Evolutionary conservation across 30 jellyfish, hydroid and myxozoan genomes (phyloP).

Genomic region (Haliclystus octoradiatus): DNA sequence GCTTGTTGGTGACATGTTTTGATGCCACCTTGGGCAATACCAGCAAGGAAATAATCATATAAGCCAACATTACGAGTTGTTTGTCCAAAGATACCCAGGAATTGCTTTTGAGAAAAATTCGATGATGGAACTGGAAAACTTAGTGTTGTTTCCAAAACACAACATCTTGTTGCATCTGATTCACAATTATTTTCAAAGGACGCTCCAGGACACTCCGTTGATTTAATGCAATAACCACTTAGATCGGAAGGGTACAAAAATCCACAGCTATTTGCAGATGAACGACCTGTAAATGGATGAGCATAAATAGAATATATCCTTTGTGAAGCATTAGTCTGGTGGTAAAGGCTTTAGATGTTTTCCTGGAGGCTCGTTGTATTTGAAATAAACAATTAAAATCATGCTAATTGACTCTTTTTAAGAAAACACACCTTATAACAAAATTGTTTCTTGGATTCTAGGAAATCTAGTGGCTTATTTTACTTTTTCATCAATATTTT

Average conservation of each 20-base stretch:
- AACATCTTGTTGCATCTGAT: background rate
- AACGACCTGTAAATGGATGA: background rate
- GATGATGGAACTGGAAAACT: background rate
- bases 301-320: too few relatives aligned
- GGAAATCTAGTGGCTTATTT: too few relatives aligned
- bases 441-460: too few relatives aligned
- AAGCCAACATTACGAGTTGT: slow-evolving; percentile 8
- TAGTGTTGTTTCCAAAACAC: background rate
- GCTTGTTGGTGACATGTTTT: slow-evolving; percentile 32
- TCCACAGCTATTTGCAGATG: background rate
- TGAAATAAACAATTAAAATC: too few relatives aligned
- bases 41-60: slow-evolving; percentile 3
- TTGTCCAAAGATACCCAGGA: slow-evolving; percentile 12
- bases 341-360: too few relatives aligned
- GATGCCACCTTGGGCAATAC: slow-evolving; percentile 9
- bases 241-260: background rate
- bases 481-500: too few relatives aligned
- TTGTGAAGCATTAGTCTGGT: too few relatives aligned
- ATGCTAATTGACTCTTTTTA: too few relatives aligned
- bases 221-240: background rate
- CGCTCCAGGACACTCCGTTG: background rate
- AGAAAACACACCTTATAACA: too few relatives aligned
- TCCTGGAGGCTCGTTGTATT: too few relatives aligned
- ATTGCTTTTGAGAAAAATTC: background rate
- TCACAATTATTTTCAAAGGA: background rate